These are phyloP conservation scores for Labeo calbasu DNA, from an alignment of 2,797 vertebrate species.

Conservation along the genomic window DNA sequence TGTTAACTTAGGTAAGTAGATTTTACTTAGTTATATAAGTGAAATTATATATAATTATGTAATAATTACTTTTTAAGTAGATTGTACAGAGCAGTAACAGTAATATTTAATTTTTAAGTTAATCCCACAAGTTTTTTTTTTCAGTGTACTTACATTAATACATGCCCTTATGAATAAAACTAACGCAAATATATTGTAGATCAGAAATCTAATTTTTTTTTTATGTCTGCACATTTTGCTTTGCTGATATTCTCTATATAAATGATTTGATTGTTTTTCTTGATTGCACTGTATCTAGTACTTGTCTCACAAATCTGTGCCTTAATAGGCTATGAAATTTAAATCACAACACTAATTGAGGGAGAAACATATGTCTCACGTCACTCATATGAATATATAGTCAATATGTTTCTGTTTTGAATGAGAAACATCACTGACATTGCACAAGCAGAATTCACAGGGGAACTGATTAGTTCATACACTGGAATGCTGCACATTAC, in stretches of 20 bases:
- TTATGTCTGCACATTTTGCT: not conserved
- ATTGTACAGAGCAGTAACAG: no score
- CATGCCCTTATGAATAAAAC: not conserved
- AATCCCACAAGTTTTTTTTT: no score
- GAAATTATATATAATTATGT: no score
- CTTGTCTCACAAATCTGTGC: conserved; percentile 21
- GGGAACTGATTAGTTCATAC: conserved; percentile 4
- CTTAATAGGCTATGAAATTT: conserved; percentile 10
- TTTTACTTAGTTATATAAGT: no score
- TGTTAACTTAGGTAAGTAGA: no score
- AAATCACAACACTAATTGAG: not conserved
- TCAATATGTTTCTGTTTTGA: not conserved
- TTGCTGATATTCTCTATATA: conserved; percentile 13
- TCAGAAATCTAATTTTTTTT: conserved; percentile 2
- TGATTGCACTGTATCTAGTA: conserved; percentile 2
- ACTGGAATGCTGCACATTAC: not conserved
- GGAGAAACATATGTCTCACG: not conserved
- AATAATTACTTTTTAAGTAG: no score
- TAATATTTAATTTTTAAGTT: no score
- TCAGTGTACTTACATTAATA: not conserved
- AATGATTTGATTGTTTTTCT: conserved; percentile 23
- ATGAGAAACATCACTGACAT: not conserved
- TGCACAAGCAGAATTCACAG: not conserved
- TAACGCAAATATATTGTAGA: not conserved
- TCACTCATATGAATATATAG: conserved; percentile 2